A percentile compares a stretch with the other conserved stretches of the same genome.
Conservation (phyloP, 2,888 invertebrate species). For the Bellardia pandia region DNA sequence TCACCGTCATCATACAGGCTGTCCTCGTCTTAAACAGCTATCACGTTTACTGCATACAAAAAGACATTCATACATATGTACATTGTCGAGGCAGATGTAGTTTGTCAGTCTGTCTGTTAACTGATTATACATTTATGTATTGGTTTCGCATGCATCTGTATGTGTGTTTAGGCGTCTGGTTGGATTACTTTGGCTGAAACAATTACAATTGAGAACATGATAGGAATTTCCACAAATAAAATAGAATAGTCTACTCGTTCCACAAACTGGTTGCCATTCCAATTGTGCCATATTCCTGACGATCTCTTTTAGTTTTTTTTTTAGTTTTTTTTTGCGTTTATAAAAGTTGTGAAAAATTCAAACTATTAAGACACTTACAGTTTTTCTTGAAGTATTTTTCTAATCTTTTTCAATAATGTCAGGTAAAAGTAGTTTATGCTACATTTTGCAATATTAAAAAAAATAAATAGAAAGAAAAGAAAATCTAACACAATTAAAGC, state of each 20-base stretch:
- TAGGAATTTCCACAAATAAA: slow-evolving; percentile 57
- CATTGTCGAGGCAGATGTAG: too few relatives aligned
- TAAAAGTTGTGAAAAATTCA: slow-evolving; percentile 44
- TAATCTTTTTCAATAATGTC: not conserved
- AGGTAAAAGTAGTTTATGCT: slow-evolving; percentile 16
- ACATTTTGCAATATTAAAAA: not conserved
- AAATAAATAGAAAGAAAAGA: not conserved
- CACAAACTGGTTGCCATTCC: slow-evolving; percentile 59
- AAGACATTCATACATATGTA: too few relatives aligned
- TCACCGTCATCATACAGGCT: not conserved
- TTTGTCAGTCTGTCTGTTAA: not conserved
- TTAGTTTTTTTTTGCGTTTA: not conserved
- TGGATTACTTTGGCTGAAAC: slow-evolving; percentile 39
- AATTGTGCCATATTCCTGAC: slow-evolving; percentile 37
- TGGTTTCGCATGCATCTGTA: slow-evolving; percentile 17
- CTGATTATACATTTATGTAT: slow-evolving; percentile 24
- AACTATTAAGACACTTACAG: slow-evolving; percentile 49
- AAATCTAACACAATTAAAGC: slow-evolving; percentile 1
- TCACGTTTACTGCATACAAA: slow-evolving; percentile 29
- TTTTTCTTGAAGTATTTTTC: slow-evolving; percentile 40
- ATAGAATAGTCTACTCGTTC: not conserved
- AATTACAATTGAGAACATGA: slow-evolving; percentile 37
- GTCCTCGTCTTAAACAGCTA: slow-evolving; percentile 34
- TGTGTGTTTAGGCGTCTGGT: slow-evolving; percentile 36
- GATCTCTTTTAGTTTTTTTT: slow-evolving; percentile 1